Base-by-base conservation (phyloP, 2,888 invertebrate genomes). In the Cremastobaeus sp. region DNA sequence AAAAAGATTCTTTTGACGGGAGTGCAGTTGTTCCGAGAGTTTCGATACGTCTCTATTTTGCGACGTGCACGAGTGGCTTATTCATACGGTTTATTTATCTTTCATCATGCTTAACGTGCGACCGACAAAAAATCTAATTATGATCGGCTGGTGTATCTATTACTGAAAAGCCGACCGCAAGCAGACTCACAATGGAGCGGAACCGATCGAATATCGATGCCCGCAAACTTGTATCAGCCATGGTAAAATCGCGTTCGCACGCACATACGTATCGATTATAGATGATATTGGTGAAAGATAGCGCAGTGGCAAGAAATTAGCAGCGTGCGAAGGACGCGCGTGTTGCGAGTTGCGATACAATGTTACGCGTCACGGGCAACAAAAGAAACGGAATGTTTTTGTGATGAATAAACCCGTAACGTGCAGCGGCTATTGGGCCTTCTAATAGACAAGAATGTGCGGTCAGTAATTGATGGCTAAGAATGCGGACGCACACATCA, bases 401-500 rank as follows among this genome's bases (percentile, higher is more conserved):
- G 45, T 6, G 18, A 30, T 79, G 79, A 76, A 75, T 81, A 81
- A 57, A 79, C 70, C 68, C 64, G 64, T 76, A 65, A 68, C 35
- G 35, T 35, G 55, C 64, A 57, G 47, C 41, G 48, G 72, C 69
- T 77, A 68, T 69, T 57, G 68, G 65, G 60, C 72, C 66, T 79
- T 79, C 77, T 81, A 79, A 79, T 80, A 78, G 78, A 76, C 77
- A 64, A 72, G 77, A 78, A 76, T 77, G 73, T 52, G 74, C 59
- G 73, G 74, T 76, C 48, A 45, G 78, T 79, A 82, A 81, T 79
- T 79, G 82, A 81, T 80, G 80, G 80, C 78, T 79, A 80, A 79
- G 82, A 84, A 83, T 82, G 82, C 82, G 83, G 81, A 83, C 79
- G 79, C 79, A 83, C 77, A 82, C 83, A 81, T 82, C 78, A 80